A percentile compares a stretch with the other conserved stretches of the same genome.
Conservation (phyloP, 1,140 invertebrate species). For the Trichomalopsis sarcophagae region DNA sequence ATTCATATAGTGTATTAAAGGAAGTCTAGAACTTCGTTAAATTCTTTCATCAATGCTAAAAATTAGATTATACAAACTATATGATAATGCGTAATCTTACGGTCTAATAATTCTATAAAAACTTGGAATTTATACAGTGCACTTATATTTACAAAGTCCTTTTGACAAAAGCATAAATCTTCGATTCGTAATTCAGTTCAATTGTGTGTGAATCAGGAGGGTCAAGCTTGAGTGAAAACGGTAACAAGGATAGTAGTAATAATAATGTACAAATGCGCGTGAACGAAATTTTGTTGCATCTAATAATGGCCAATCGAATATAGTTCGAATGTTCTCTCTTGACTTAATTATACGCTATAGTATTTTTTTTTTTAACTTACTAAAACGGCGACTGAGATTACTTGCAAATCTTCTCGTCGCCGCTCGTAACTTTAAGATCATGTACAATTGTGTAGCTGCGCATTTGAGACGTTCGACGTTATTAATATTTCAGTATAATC, state of each 20-base stretch:
- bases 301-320: neutral
- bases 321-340: neutral
- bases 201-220: neutral
- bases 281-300: neutral
- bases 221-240: neutral
- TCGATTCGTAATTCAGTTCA: neutral
- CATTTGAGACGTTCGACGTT: conserved; percentile 59
- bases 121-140: conserved; percentile 9
- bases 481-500: neutral
- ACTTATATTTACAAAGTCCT: conserved; percentile 35
- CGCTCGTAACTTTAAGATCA: conserved; percentile 61
- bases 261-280: neutral
- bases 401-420: neutral
- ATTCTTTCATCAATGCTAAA: conserved; percentile 23
- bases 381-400: conserved; percentile 11
- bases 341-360: neutral
- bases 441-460: conserved; percentile 69
- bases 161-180: conserved; percentile 25
- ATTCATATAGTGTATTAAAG: conserved; percentile 16
- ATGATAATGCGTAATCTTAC: conserved; percentile 18
- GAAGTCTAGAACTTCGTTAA: conserved; percentile 23
- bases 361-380: neutral
- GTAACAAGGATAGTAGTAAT: neutral
- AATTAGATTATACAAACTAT: conserved; percentile 23
- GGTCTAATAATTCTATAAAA: conserved; percentile 1